Conservation (phyloP, 2,797 vertebrate genomes). For the Periparus ater region DNA sequence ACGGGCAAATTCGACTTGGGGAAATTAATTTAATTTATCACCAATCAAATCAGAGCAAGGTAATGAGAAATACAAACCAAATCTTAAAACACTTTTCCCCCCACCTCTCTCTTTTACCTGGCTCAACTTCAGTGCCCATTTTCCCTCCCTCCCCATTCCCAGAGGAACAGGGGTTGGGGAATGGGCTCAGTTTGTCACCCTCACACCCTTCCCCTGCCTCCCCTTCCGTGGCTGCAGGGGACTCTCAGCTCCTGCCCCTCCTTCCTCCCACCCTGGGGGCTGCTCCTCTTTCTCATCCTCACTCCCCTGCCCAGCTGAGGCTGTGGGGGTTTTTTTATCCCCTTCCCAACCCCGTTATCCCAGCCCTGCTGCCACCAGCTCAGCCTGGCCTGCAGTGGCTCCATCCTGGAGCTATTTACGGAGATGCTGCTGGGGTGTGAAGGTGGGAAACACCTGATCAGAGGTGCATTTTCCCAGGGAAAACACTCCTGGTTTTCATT, state of each 20-base stretch:
- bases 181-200: no score
- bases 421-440: neutral
- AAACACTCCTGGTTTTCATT: neutral
- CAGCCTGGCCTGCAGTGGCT: neutral
- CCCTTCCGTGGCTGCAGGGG: neutral
- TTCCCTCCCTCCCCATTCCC: neutral
- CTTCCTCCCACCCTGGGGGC: neutral
- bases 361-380: neutral
- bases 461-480: neutral
- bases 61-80: neutral
- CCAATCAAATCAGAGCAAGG: neutral
- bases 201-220: neutral
- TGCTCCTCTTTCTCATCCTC: neutral
- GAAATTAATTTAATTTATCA: neutral
- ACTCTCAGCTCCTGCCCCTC: neutral
- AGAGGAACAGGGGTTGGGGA: neutral
- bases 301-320: neutral
- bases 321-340: neutral
- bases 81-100: neutral
- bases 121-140: neutral
- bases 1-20: accelerated
- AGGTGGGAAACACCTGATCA: neutral
- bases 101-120: neutral
- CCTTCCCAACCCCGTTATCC: no score
- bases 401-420: neutral